Evolutionary conservation across 2,888 invertebrate genomes (phyloP).

Genomic region (Scrobipalpa atriplicella): DNA sequence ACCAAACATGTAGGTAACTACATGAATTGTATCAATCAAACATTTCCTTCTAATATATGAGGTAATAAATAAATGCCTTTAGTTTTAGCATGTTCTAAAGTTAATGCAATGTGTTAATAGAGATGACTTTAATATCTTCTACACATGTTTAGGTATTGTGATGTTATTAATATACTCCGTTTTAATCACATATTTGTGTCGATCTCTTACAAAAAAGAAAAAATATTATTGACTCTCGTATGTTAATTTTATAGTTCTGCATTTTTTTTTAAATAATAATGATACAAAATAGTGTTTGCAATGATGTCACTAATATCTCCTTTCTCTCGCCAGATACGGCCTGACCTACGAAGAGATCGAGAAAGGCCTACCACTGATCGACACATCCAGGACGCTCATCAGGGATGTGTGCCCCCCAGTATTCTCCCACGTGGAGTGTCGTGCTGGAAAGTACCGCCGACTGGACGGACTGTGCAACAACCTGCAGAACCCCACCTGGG

Average conservation of each 20-base stretch:
- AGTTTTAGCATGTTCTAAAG: not conserved
- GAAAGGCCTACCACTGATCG: constrained; percentile 92
- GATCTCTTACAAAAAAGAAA: no score
- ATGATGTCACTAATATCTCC: not conserved
- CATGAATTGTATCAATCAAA: constrained; percentile 56
- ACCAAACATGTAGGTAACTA: constrained; percentile 40
- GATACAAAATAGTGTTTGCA: not conserved
- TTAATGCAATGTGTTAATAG: not conserved
- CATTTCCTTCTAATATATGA: constrained; percentile 26
- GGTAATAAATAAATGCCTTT: constrained; percentile 10
- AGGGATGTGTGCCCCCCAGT: constrained; percentile 94
- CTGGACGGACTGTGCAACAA: constrained; percentile 95
- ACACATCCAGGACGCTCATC: constrained; percentile 93
- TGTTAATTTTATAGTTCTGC: not conserved
- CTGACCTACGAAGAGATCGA: constrained; percentile 93
- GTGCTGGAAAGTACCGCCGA: constrained; percentile 93
- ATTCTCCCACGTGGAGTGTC: constrained; percentile 93
- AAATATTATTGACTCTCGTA: no score
- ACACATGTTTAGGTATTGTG: no score
- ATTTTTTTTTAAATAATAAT: no score
- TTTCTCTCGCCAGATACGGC: constrained; percentile 86
- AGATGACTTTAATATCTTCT: no score
- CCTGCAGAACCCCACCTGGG: constrained; percentile 94
- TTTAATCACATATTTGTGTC: no score
- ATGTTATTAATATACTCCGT: no score